phyloP scores from a whole-genome alignment of 1,140 invertebrate species.

The Heliconius congener region DNA sequence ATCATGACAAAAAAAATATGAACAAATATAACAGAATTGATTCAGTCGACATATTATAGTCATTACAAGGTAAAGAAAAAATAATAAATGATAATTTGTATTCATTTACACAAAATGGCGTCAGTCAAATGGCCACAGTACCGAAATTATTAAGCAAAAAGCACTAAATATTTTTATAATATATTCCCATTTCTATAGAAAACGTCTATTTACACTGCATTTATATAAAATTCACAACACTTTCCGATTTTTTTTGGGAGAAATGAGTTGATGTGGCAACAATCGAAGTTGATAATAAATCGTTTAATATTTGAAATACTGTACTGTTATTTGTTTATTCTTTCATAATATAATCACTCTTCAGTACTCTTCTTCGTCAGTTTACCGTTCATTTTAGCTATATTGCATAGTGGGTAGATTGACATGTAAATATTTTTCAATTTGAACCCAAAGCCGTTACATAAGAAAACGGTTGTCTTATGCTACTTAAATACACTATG shows the following conservation, averaged over 20 bases:
- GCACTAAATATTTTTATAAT: constrained; percentile 23
- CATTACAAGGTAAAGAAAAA: background rate
- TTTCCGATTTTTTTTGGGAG: background rate
- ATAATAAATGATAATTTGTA: background rate
- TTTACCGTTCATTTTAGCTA: background rate
- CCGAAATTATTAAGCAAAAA: constrained; percentile 20
- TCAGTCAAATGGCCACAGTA: constrained; percentile 20
- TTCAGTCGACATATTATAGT: background rate
- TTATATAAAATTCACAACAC: constrained; percentile 30
- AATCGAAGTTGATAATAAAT: background rate
- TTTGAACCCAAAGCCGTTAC: background rate
- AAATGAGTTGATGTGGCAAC: background rate
- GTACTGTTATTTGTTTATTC: too few relatives aligned
- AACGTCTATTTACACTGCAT: constrained; percentile 24
- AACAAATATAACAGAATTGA: background rate
- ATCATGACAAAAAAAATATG: background rate
- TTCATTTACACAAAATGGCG: background rate
- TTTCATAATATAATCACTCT: too few relatives aligned
- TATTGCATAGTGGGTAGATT: background rate
- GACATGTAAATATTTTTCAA: background rate
- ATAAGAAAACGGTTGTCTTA: too few relatives aligned
- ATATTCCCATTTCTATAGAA: constrained; percentile 19
- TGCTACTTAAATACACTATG: too few relatives aligned
- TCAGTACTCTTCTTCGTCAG: too few relatives aligned
- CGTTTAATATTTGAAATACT: too few relatives aligned